Evolutionary conservation across 2,888 invertebrate genomes (phyloP).

Genomic region (Lampropteryx suffumata): DNA sequence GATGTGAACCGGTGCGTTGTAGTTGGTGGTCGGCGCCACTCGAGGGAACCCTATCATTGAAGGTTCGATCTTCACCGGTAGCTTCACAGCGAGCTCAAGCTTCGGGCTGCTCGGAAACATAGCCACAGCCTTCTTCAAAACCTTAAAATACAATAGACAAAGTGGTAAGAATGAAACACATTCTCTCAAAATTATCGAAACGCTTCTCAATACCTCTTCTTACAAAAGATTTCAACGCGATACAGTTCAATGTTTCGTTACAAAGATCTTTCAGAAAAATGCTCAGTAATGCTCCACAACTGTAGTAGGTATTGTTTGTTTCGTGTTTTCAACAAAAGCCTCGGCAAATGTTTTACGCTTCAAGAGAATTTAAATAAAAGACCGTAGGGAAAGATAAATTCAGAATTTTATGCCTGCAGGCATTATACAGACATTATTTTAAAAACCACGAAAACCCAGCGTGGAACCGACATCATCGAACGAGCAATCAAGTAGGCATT

Average conservation of each 20-base stretch:
- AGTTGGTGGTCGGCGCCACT: conserved; percentile 95
- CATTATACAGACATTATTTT: conserved; percentile 4
- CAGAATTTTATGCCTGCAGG: conserved; percentile 1
- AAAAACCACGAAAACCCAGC: conserved; percentile 5
- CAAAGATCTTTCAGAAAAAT: not conserved
- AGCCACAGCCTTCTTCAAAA: conserved; percentile 48
- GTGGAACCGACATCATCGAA: conserved; percentile 7
- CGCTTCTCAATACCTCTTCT: not conserved
- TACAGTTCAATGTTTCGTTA: not conserved
- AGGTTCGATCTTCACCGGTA: conserved; percentile 83
- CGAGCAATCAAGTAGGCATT: conserved; percentile 18
- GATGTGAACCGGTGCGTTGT: conserved; percentile 98
- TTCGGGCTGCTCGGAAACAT: conserved; percentile 50
- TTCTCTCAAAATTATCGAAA: too few relatives aligned
- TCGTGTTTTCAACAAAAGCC: not conserved
- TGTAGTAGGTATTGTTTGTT: not conserved
- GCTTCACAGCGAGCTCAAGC: conserved; percentile 51
- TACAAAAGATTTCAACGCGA: not conserved
- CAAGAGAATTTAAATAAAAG: not conserved
- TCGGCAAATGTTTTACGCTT: not conserved
- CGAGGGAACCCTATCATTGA: conserved; percentile 96
- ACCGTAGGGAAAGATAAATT: conserved; percentile 2
- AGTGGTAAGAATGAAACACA: not conserved
- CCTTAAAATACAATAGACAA: conserved; percentile 4
- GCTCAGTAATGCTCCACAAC: not conserved